Evolutionary conservation across 2,888 invertebrate genomes (phyloP).

Genomic region (Idaea straminata): DNA sequence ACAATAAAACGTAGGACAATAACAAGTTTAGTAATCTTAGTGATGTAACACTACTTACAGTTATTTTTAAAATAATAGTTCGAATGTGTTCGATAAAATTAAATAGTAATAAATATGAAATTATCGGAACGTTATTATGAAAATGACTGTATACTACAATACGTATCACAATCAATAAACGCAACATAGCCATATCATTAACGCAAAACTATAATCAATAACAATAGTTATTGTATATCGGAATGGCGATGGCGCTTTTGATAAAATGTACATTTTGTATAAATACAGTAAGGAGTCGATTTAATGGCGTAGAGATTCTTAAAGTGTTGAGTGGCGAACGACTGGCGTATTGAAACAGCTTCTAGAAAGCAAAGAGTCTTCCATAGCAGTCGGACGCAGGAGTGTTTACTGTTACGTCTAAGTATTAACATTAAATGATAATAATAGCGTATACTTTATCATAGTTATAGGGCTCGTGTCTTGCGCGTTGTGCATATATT

Average conservation of each 20-base stretch:
- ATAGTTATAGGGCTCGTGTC: constrained; percentile 66
- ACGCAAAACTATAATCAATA: constrained; percentile 47
- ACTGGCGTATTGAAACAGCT: constrained; percentile 76
- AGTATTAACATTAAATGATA: constrained; percentile 71
- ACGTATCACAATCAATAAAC: constrained; percentile 18
- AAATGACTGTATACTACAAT: constrained; percentile 12
- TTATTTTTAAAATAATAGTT: constrained; percentile 31
- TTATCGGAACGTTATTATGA: background rate
- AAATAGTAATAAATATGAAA: background rate
- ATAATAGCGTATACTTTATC: constrained; percentile 75
- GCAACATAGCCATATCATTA: constrained; percentile 48
- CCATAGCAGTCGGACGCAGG: constrained; percentile 77
- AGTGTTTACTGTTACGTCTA: constrained; percentile 72
- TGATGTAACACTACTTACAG: constrained; percentile 42
- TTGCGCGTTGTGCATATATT: constrained; percentile 53
- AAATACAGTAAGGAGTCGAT: constrained; percentile 75
- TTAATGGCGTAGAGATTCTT: constrained; percentile 62
- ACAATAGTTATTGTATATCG: constrained; percentile 26
- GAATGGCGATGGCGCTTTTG: constrained; percentile 62
- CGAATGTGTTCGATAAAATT: background rate
- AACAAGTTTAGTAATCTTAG: constrained; percentile 37
- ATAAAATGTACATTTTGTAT: constrained; percentile 78
- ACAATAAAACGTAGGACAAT: constrained; percentile 44
- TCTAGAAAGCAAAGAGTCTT: constrained; percentile 78
- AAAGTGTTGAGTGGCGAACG: constrained; percentile 66